phyloP scores from a whole-genome alignment of 2,113 vertebrate species.

The Austrofundulus limnaeus region DNA sequence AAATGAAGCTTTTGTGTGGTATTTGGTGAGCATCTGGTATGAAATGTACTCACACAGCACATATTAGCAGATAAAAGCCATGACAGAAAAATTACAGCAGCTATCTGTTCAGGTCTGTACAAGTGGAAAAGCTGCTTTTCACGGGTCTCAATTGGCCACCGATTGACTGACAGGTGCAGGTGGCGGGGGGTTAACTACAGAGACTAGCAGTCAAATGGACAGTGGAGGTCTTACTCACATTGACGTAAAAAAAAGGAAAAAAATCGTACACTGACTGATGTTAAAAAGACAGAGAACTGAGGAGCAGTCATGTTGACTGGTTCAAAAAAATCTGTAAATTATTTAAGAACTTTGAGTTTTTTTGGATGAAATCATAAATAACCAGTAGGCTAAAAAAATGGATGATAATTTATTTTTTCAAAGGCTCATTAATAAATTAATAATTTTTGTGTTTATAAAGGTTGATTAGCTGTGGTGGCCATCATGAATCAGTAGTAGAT shows the following conservation, averaged over 20 bases:
- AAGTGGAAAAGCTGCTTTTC: conserved; percentile 40
- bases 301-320: conserved; percentile 57
- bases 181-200: conserved; percentile 63
- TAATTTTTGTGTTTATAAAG: too few relatives aligned
- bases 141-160: conserved; percentile 37
- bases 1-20: conserved; percentile 61
- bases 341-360: conserved; percentile 44
- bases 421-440: conserved; percentile 8
- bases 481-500: too few relatives aligned
- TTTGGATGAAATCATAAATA: conserved; percentile 50
- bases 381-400: conserved; percentile 30
- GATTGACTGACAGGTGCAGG: conserved; percentile 64
- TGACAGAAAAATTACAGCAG: conserved; percentile 74
- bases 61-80: conserved; percentile 64
- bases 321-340: conserved; percentile 62
- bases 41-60: conserved; percentile 59
- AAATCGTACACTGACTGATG: conserved; percentile 66
- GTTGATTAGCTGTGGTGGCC: too few relatives aligned
- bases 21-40: conserved; percentile 69
- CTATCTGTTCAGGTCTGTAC: conserved; percentile 66
- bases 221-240: conserved; percentile 42
- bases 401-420: conserved; percentile 1
- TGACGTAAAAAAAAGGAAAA: conserved; percentile 63
- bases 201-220: conserved; percentile 72
- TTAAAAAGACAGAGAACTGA: conserved; percentile 68